phyloP scores from a whole-genome alignment of 2,888 invertebrate species.

The Chromoteleia sp. region DNA sequence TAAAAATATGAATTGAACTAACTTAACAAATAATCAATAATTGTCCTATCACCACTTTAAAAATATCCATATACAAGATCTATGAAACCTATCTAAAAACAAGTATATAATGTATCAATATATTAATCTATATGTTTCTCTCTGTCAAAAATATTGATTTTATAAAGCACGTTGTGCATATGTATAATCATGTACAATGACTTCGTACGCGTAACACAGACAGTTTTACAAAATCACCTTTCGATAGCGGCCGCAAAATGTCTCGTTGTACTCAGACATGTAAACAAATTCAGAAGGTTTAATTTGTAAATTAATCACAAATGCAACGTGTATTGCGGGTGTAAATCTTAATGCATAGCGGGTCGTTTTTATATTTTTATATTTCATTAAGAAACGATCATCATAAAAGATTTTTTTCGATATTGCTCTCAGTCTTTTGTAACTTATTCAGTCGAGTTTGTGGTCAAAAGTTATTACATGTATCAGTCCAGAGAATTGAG shows the following conservation, averaged over 20 bases:
- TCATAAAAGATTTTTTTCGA: conserved; percentile 4
- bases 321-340: conserved; percentile 41
- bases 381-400: no score
- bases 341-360: conserved; percentile 19
- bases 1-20: no score
- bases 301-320: conserved; percentile 47
- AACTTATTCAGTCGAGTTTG: conserved; percentile 6
- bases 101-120: no score
- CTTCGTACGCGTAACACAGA: conserved; percentile 37
- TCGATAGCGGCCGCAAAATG: conserved; percentile 67
- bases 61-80: no score
- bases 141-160: conserved; percentile 17
- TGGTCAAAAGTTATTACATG: background rate
- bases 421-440: conserved; percentile 25
- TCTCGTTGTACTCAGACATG: conserved; percentile 72
- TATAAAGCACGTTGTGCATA: conserved; percentile 53
- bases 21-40: no score
- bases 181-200: conserved; percentile 47
- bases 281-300: conserved; percentile 71
- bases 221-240: conserved; percentile 68
- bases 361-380: conserved; percentile 42
- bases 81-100: no score
- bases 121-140: conserved; percentile 5
- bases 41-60: no score
- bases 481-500: conserved; percentile 6